Evolutionary conservation across 1,140 invertebrate species (phyloP).

Genomic region (Maniola jurtina): DNA sequence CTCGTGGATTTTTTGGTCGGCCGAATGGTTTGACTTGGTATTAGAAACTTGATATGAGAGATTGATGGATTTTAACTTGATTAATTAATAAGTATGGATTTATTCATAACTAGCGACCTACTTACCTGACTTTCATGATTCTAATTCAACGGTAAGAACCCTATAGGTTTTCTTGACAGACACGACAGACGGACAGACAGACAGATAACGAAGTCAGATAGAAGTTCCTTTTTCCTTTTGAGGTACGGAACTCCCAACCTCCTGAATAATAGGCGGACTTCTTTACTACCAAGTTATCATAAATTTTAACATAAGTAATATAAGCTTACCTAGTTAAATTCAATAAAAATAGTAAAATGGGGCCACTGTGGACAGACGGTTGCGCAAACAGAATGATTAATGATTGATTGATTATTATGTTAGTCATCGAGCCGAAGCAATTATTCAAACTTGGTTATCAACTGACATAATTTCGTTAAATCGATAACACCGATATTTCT

Average conservation of each 20-base stretch:
- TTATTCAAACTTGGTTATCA: conserved; percentile 63
- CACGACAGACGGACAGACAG: too few relatives aligned
- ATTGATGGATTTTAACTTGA: conserved; percentile 23
- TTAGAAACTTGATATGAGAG: conserved; percentile 31
- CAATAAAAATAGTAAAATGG: conserved; percentile 46
- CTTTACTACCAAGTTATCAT: too few relatives aligned
- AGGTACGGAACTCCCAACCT: too few relatives aligned
- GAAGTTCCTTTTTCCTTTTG: too few relatives aligned
- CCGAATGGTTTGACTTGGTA: conserved; percentile 18
- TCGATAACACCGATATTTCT: conserved; percentile 31
- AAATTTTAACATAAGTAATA: too few relatives aligned
- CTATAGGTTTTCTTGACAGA: too few relatives aligned
- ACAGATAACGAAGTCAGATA: too few relatives aligned
- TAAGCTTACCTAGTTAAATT: not conserved
- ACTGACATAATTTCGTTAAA: conserved; percentile 56
- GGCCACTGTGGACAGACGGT: conserved; percentile 33
- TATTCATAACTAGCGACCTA: too few relatives aligned
- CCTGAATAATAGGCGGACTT: too few relatives aligned
- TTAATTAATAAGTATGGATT: not conserved
- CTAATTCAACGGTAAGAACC: too few relatives aligned
- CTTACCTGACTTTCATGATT: too few relatives aligned
- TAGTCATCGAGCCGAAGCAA: conserved; percentile 49
- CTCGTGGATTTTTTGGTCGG: conserved; percentile 26
- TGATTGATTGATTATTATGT: conserved; percentile 56
- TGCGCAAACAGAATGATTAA: conserved; percentile 57